Conservation (phyloP, 37 sponge, comb jelly and placozoan species). For the Petrosia ficiformis region DNA sequence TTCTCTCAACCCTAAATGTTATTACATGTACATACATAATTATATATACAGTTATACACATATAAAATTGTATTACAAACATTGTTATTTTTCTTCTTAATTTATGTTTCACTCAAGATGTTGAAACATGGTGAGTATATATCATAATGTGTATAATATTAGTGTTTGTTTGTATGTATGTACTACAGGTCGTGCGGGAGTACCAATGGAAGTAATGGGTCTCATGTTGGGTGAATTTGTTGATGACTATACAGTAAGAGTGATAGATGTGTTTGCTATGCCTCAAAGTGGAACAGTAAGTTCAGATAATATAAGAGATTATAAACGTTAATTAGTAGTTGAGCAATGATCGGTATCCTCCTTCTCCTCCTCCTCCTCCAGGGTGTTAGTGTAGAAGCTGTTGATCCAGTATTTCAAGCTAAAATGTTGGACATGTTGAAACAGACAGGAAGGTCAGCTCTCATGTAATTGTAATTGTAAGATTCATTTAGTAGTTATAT, state of each 20-base stretch:
- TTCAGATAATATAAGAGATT: background rate
- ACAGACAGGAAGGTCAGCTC: constrained; percentile 91
- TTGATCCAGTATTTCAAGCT: constrained; percentile 99
- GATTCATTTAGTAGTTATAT: background rate
- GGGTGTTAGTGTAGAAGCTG: constrained; percentile 99
- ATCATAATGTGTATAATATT: no score
- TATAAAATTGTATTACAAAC: no score
- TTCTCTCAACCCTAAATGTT: no score
- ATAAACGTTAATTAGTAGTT: background rate
- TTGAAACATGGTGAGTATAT: constrained; percentile 20
- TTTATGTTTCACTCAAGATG: constrained; percentile 18
- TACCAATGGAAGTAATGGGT: constrained; percentile 99
- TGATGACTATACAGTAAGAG: constrained; percentile 98
- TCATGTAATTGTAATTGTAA: background rate
- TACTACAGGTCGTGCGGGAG: constrained; percentile 90
- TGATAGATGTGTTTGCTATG: constrained; percentile 99
- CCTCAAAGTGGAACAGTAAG: constrained; percentile 98
- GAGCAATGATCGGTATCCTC: background rate
- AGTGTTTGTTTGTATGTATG: no score
- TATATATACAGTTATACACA: no score
- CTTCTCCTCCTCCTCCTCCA: background rate
- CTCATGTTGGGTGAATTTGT: constrained; percentile 99
- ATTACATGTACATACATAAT: no score
- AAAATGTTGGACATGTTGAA: constrained; percentile 99
- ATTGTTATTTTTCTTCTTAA: no score